phyloP scores from a whole-genome alignment of 2,797 vertebrate genomes.

The Cossypha dichroa region DNA sequence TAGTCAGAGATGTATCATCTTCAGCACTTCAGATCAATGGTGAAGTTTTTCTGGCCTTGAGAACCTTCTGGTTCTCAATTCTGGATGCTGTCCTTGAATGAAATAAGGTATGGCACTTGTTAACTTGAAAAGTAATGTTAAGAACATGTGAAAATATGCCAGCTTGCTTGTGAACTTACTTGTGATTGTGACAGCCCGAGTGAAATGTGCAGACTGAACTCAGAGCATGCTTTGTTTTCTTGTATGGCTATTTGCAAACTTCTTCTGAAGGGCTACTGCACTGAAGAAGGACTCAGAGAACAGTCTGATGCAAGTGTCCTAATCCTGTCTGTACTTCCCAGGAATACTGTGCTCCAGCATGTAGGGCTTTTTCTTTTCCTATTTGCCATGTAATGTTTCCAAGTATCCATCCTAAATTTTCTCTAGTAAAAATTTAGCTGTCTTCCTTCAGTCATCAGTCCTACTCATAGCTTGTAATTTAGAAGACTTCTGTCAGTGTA shows the following conservation, averaged over 20 bases:
- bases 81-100: fast-evolving
- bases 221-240: not conserved
- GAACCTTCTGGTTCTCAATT: not conserved
- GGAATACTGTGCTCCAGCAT: not conserved
- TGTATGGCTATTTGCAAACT: not conserved
- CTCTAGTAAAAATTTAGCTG: not conserved
- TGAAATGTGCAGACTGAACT: not conserved
- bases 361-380: not conserved
- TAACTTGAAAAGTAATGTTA: not conserved
- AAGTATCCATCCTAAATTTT: not conserved
- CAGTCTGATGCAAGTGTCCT: not conserved
- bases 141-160: not conserved
- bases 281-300: not conserved
- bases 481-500: not conserved
- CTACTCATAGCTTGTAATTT: not conserved
- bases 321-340: not conserved
- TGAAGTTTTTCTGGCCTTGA: not conserved
- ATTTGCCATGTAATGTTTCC: not conserved
- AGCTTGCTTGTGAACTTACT: not conserved
- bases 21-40: not conserved
- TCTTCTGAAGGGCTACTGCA: not conserved
- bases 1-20: not conserved
- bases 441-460: not conserved
- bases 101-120: not conserved
- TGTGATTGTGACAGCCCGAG: fast-evolving